A percentile compares a stretch with the other conserved stretches of the same genome.
Evolutionary conservation across 2,113 vertebrate species (phyloP).

Genomic region (Pelmatolapia mariae): DNA sequence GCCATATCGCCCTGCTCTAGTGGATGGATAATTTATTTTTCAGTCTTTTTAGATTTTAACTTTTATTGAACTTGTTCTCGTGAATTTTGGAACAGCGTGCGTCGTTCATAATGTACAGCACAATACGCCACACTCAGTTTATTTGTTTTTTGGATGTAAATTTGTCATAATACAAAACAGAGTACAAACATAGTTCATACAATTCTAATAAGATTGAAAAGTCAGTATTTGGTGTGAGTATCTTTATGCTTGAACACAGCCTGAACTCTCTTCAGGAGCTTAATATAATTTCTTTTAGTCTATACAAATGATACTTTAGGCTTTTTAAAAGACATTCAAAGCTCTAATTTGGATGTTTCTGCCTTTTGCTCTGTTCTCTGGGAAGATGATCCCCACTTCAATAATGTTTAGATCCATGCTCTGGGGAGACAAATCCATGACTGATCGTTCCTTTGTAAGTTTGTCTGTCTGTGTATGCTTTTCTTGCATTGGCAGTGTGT

Average conservation of each 20-base stretch:
- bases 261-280: not conserved
- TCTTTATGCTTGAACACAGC: not conserved
- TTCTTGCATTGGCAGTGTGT: not conserved
- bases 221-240: not conserved
- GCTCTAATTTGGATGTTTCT: not conserved
- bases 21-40: not conserved
- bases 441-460: not conserved
- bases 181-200: not conserved
- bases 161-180: not conserved
- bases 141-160: not conserved
- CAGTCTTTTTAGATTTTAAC: not conserved
- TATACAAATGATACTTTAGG: not conserved
- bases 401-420: not conserved
- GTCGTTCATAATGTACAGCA: not conserved
- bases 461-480: not conserved
- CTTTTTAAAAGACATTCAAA: not conserved
- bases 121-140: not conserved
- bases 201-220: not conserved
- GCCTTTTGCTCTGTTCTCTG: not conserved
- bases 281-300: not conserved
- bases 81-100: not conserved
- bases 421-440: not conserved
- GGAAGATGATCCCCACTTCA: not conserved
- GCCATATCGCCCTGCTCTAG: too few species aligned
- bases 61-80: not conserved